Conservation (phyloP, 1,140 invertebrate genomes). For the Sarcophaga peregrina region DNA sequence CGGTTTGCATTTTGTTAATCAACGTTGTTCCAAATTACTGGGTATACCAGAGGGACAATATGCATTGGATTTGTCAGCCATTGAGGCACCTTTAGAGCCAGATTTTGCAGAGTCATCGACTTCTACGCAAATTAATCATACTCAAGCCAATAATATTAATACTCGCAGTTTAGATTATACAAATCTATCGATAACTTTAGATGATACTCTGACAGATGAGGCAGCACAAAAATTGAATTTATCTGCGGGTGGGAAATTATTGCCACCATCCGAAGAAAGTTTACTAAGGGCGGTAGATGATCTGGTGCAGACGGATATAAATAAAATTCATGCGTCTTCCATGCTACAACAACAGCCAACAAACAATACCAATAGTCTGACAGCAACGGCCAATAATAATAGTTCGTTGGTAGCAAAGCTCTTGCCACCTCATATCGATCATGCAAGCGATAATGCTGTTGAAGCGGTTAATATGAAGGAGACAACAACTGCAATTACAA, state of each 20-base stretch:
- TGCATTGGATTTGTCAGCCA: conserved; percentile 61
- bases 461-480: conserved; percentile 61
- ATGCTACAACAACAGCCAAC: not conserved
- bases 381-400: not conserved
- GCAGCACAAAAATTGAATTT: conserved; percentile 63
- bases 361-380: not conserved
- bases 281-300: conserved; percentile 60
- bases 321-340: conserved; percentile 39
- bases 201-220: conserved; percentile 62
- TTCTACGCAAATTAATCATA: not conserved
- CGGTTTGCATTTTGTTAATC: conserved; percentile 58
- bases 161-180: conserved; percentile 46
- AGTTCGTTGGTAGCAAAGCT: conserved; percentile 41
- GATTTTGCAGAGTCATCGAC: conserved; percentile 3
- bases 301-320: conserved; percentile 49
- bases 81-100: conserved; percentile 48
- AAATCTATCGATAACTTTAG: conserved; percentile 60
- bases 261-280: conserved; percentile 64
- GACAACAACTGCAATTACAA: conserved; percentile 49
- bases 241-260: conserved; percentile 59
- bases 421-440: conserved; percentile 56
- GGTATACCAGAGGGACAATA: conserved; percentile 65
- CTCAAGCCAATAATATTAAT: not conserved
- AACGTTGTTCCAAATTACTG: conserved; percentile 55
- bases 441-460: conserved; percentile 64